Evolutionary conservation across 2,888 invertebrate species (phyloP).

Genomic region (Lepidocyrtinus sp.): DNA sequence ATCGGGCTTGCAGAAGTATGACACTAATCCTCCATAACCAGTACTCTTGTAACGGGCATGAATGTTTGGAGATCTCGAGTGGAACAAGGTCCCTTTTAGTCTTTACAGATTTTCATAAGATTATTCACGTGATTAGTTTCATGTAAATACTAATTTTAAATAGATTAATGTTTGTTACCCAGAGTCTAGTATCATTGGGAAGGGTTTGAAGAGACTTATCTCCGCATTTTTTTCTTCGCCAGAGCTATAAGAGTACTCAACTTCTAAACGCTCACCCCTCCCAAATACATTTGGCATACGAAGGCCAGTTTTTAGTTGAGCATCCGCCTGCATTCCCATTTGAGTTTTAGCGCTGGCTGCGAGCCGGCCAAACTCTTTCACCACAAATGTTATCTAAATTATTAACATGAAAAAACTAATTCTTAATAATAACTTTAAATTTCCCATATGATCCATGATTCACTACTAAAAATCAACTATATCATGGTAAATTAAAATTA

Average conservation of each 20-base stretch:
- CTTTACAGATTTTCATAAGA: neutral
- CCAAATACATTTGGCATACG: conserved; percentile 48
- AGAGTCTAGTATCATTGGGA: conserved; percentile 14
- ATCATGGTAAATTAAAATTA: too few relatives aligned
- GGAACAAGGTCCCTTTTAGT: neutral
- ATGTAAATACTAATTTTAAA: neutral
- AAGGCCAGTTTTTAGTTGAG: conserved; percentile 39
- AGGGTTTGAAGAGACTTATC: conserved; percentile 35
- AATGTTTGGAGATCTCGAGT: neutral
- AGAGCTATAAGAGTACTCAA: conserved; percentile 42
- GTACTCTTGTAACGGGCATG: conserved; percentile 19
- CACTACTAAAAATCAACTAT: too few relatives aligned
- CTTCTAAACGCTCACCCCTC: conserved; percentile 36
- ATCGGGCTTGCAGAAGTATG: neutral
- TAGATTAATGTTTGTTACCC: conserved; percentile 15
- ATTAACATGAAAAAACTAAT: neutral
- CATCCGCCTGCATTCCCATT: conserved; percentile 41
- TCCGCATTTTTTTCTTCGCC: conserved; percentile 27
- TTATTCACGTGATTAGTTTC: too few relatives aligned
- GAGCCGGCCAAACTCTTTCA: conserved; percentile 34
- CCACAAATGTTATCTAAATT: conserved; percentile 43
- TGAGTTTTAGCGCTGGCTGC: conserved; percentile 38
- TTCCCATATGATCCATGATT: too few relatives aligned
- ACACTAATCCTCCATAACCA: conserved; percentile 15
- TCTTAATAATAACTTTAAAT: too few relatives aligned